Evolutionary conservation across 2,888 invertebrate species (phyloP).

Genomic region (Lithodes maja): DNA sequence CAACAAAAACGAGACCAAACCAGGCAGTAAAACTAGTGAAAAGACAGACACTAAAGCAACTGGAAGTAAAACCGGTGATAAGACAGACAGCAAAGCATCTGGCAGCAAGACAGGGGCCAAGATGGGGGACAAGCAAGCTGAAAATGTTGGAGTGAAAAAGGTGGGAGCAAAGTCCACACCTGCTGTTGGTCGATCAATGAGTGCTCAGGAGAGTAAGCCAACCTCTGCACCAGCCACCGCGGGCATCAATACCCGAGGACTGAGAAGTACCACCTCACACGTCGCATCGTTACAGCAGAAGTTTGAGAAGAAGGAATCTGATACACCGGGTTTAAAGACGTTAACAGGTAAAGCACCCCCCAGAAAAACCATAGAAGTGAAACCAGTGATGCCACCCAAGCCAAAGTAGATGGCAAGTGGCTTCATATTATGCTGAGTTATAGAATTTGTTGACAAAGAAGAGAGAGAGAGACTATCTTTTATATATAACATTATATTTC

Average conservation of each 20-base stretch:
- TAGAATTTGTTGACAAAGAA: background rate
- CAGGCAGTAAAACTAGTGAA: background rate
- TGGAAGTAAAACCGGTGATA: background rate
- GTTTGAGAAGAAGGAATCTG: constrained; percentile 68
- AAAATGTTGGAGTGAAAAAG: constrained; percentile 33
- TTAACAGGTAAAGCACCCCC: constrained; percentile 39
- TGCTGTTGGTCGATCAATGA: constrained; percentile 18
- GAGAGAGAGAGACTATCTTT: background rate
- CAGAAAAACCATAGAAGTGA: constrained; percentile 48
- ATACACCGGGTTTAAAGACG: constrained; percentile 43
- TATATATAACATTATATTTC: background rate
- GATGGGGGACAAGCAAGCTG: constrained; percentile 1
- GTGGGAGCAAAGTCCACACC: constrained; percentile 30
- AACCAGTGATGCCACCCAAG: constrained; percentile 53
- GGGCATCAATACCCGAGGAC: constrained; percentile 30
- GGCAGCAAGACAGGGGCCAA: constrained; percentile 17
- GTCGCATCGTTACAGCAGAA: constrained; percentile 70
- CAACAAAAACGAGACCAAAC: constrained; percentile 30
- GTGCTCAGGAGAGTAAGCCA: constrained; percentile 15
- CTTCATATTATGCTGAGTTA: background rate
- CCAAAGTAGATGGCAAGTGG: constrained; percentile 37
- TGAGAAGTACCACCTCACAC: constrained; percentile 43
- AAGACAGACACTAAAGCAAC: constrained; percentile 30
- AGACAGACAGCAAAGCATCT: constrained; percentile 10
- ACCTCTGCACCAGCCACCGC: constrained; percentile 25